Base-by-base conservation (phyloP, 2,888 invertebrate species). In the Ommatoiulus sabulosus region DNA sequence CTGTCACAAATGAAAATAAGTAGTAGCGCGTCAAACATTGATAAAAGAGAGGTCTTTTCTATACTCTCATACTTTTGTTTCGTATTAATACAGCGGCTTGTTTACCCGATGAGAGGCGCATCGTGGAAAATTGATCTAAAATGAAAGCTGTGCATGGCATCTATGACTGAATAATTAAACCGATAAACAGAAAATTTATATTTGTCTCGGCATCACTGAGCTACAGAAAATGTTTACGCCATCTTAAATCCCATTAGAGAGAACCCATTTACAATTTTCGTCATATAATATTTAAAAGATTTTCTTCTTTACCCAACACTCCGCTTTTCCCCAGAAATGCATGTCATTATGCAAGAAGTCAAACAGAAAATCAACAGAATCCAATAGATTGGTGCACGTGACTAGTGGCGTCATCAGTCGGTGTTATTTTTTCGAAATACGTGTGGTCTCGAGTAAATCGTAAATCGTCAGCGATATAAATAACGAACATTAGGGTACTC, bases 1-100 rank as follows among this genome's bases (percentile, higher is more conserved):
- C 35, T 80, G 80, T 86, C 86, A 86, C 44, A 86, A 86, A 86
- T 44, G 86, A 44, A 86, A 86, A 86, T 86, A 86, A 80, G 86
- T 86, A n/a, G n/a, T n/a, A 44, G n/a, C 44, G 10, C 48, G 86
- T 86, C 44, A 86, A 86, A 46, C 48, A 86, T 48, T 86, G 44
- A 46, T 86, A 44, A 86, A 48, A 86, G 86, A 44, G 20, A 20
- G 15, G 2, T 10, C 8, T 46, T 86, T 86, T 86, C 44, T 52
- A 84, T 84, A 17, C n/a, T n/a, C n/a, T n/a, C n/a, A n/a, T 43
- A 24, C 86, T 86, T 44, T 12, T 86, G 86, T 86, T 86, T 44
- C 44, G 35, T 35, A 80, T 80, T 35, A 80, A 80, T 80, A 35
- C 80, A 35, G 35, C 24, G 24, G 80, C 80, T 80, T 80, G 80